Evolutionary conservation across 2,113 vertebrate species (phyloP).

Genomic region (Scartelaos histophorus): DNA sequence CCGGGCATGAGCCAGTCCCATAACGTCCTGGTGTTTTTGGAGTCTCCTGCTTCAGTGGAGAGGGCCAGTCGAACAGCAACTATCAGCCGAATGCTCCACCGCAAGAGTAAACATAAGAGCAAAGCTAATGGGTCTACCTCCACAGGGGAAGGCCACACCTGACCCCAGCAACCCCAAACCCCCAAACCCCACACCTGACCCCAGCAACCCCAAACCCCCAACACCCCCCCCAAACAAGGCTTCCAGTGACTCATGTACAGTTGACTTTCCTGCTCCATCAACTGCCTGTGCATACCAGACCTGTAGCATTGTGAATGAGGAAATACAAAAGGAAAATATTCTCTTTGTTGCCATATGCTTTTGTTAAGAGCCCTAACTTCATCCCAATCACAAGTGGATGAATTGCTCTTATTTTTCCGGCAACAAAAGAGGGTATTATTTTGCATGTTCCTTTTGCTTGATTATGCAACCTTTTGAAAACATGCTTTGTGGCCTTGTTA

Average conservation of each 20-base stretch:
- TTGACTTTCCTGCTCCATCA: conserved; percentile 18
- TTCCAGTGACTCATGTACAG: conserved; percentile 29
- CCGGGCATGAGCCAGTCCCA: conserved; percentile 97
- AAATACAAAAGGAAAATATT: conserved; percentile 26
- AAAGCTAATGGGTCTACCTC: conserved; percentile 79
- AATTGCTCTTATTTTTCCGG: conserved; percentile 24
- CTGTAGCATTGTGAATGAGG: conserved; percentile 33
- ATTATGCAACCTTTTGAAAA: conserved; percentile 50
- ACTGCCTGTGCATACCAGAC: conserved; percentile 16
- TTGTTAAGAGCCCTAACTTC: conserved; percentile 17
- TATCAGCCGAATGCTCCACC: conserved; percentile 83
- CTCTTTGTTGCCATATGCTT: conserved; percentile 25
- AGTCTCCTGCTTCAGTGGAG: conserved; percentile 79
- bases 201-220: conserved; percentile 45
- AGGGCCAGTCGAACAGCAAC: conserved; percentile 82
- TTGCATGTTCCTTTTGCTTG: conserved; percentile 42
- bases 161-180: conserved; percentile 42
- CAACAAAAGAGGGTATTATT: conserved; percentile 33
- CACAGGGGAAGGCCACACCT: conserved; percentile 47
- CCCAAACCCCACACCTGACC: conserved; percentile 12
- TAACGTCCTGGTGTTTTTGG: conserved; percentile 92
- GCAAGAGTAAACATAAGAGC: conserved; percentile 82
- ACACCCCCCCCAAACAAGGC: conserved; percentile 21
- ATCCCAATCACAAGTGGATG: conserved; percentile 17
- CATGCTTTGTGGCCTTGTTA: conserved; percentile 56